Conservation (phyloP, 2,113 vertebrate species). For the Laterallus jamaicensis region DNA sequence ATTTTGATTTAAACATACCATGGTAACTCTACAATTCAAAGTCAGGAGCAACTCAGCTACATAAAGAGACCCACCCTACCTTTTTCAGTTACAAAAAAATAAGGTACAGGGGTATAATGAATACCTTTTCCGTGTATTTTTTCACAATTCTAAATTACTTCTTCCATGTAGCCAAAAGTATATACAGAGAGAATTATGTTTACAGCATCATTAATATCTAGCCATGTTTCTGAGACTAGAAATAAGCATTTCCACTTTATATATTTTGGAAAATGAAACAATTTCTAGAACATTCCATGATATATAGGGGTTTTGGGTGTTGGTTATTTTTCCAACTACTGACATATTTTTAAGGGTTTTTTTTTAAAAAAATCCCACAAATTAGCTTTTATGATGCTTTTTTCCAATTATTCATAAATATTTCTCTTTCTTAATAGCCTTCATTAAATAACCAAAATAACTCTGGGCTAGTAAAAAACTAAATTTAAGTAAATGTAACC, state of each 20-base stretch:
- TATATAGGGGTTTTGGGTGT: rapidly evolving
- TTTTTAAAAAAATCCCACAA: neutral
- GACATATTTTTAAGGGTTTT: neutral
- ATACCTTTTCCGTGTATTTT: neutral
- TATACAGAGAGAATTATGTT: neutral
- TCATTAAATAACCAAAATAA: neutral
- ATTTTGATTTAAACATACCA: neutral
- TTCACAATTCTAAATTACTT: neutral
- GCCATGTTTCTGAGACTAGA: neutral
- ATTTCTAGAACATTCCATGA: neutral
- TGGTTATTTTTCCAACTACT: neutral
- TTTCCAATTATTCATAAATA: neutral
- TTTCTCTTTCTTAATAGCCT: neutral
- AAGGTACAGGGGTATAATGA: neutral
- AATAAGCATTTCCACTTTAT: neutral
- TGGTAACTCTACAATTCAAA: neutral
- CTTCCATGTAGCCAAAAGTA: neutral
- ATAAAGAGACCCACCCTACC: neutral
- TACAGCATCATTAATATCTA: neutral
- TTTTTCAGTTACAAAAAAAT: neutral
- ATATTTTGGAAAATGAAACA: neutral
- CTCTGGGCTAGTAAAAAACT: neutral
- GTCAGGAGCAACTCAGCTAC: neutral
- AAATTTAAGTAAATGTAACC: neutral
- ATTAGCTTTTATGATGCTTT: neutral